A percentile compares a stretch with the other conserved stretches of the same genome.
These are phyloP conservation scores for Spodoptera litura DNA, from an alignment of 1,140 invertebrate genomes.

Conservation along the genomic window DNA sequence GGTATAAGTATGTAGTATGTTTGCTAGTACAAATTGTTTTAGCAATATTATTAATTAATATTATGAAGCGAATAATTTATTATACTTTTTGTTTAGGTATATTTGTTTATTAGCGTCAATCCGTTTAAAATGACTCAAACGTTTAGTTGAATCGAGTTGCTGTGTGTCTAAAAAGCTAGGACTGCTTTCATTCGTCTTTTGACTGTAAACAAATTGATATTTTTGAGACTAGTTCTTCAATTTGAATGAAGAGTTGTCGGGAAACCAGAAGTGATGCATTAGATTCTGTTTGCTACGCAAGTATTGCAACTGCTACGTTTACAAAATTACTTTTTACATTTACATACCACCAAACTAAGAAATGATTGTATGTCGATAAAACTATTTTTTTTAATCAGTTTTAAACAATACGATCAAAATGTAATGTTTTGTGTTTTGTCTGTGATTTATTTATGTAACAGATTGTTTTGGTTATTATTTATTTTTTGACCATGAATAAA, in stretches of 20 bases:
- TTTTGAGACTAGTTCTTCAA: too few species aligned
- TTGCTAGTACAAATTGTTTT: constrained; percentile 15
- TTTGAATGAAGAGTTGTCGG: too few species aligned
- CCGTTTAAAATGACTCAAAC: neutral
- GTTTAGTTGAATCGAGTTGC: too few species aligned
- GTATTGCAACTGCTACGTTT: too few species aligned
- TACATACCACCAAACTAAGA: too few species aligned
- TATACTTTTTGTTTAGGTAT: neutral
- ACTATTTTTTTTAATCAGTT: neutral
- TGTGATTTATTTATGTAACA: constrained; percentile 42
- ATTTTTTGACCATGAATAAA: constrained; percentile 40
- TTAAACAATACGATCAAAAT: neutral
- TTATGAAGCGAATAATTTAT: neutral
- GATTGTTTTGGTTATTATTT: constrained; percentile 36
- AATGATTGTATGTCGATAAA: too few species aligned
- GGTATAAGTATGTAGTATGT: constrained; percentile 1
- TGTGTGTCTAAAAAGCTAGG: too few species aligned
- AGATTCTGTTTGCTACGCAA: too few species aligned
- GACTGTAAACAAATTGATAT: too few species aligned
- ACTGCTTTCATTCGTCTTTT: too few species aligned
- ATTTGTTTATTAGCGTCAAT: neutral
- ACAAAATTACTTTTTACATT: too few species aligned
- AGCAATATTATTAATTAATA: neutral
- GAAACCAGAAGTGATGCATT: too few species aligned
- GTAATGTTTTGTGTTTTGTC: constrained; percentile 19